phyloP scores from a whole-genome alignment of 2,797 vertebrate species.

The Ceryle rudis region DNA sequence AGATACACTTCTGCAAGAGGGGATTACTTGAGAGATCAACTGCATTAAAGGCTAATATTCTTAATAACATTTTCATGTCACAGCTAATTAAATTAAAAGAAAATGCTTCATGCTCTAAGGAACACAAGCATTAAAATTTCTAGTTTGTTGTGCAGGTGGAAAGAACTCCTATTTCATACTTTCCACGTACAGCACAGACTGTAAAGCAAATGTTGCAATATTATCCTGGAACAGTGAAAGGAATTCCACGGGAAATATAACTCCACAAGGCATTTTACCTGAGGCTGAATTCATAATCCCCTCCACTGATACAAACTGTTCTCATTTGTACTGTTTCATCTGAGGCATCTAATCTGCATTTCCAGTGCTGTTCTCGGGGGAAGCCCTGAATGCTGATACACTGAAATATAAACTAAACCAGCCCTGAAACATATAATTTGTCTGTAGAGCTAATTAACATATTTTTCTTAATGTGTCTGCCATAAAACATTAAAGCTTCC shows the following conservation, averaged over 20 bases:
- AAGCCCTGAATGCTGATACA: not conserved
- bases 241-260: constrained; percentile 47
- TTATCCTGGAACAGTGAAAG: constrained; percentile 21
- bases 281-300: not conserved
- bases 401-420: not conserved
- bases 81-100: not conserved
- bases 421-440: not conserved
- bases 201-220: not conserved
- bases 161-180: constrained; percentile 34
- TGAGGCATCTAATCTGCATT: constrained; percentile 3
- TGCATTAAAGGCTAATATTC: not conserved
- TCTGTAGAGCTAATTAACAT: not conserved
- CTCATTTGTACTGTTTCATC: constrained; percentile 1
- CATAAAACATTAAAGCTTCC: not conserved
- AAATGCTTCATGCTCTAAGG: not conserved
- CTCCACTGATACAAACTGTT: not conserved
- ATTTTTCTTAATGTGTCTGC: not conserved
- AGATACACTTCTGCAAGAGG: not conserved
- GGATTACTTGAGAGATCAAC: not conserved
- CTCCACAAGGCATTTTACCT: constrained; percentile 52
- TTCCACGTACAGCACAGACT: not conserved
- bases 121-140: not conserved
- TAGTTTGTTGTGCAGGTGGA: not conserved
- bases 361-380: not conserved
- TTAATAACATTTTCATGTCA: not conserved